A percentile compares a stretch with the other conserved stretches of the same genome.
Conservation (phyloP, 2,113 vertebrate genomes). For the Pseudopipra pipra region DNA sequence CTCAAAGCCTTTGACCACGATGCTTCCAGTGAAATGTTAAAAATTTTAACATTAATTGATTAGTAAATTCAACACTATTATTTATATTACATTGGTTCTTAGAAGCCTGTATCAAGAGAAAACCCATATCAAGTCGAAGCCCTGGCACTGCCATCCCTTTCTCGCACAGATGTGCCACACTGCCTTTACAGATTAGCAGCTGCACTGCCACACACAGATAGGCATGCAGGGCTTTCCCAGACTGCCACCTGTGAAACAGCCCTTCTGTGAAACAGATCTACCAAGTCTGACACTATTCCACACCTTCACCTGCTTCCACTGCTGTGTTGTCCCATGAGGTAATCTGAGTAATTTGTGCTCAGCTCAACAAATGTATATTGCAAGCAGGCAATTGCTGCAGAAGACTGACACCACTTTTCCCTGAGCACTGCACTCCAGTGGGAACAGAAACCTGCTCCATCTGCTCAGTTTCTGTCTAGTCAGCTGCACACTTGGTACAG, state of each 20-base stretch:
- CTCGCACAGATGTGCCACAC: neutral
- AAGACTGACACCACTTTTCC: neutral
- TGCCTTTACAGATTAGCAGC: neutral
- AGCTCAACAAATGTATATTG: rapidly evolving
- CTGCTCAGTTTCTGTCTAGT: neutral
- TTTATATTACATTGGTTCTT: neutral
- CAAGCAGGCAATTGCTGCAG: neutral
- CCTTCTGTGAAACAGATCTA: neutral
- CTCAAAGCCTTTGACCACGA: neutral
- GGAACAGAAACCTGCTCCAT: neutral
- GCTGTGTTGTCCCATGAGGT: neutral
- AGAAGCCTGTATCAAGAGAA: neutral
- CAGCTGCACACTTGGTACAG: rapidly evolving
- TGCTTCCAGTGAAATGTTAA: neutral
- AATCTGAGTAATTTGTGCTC: rapidly evolving
- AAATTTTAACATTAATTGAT: neutral
- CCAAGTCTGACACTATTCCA: neutral
- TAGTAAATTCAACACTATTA: neutral
- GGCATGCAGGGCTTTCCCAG: neutral
- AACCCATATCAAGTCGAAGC: no score
- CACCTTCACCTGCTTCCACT: neutral
- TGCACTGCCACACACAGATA: rapidly evolving
- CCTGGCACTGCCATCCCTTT: no score
- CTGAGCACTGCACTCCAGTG: neutral
- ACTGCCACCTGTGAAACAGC: no score